Percentiles rank a stretch among this genome's conserved stretches.
Conservation (phyloP, 2,888 invertebrate genomes). For the Lithophane semibrunnea region DNA sequence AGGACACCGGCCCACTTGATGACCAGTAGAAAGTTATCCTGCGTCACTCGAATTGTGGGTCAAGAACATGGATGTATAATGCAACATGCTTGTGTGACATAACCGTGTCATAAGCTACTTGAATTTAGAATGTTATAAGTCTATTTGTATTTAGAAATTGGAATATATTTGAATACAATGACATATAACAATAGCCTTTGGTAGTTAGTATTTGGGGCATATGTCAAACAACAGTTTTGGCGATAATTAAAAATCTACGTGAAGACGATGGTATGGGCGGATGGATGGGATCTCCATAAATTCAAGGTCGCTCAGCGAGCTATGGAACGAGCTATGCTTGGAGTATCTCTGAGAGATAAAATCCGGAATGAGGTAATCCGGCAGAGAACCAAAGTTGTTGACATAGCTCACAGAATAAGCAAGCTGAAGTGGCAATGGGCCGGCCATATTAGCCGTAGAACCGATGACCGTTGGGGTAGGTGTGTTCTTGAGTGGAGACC, state of each 20-base stretch:
- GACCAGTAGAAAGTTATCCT: slow-evolving; percentile 70
- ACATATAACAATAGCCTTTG: neutral
- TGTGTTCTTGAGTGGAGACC: no score
- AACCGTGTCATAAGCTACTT: slow-evolving; percentile 24
- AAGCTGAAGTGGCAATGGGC: no score
- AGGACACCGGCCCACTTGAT: slow-evolving; percentile 47
- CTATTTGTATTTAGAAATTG: neutral
- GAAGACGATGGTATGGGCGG: neutral
- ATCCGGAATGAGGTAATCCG: no score
- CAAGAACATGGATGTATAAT: slow-evolving; percentile 70
- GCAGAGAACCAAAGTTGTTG: no score
- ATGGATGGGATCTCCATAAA: no score
- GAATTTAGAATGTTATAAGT: neutral
- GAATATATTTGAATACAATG: slow-evolving; percentile 21
- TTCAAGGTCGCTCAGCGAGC: no score
- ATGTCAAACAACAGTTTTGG: neutral
- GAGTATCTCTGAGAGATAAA: no score
- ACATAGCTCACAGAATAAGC: no score
- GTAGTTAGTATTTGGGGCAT: neutral
- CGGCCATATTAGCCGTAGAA: no score
- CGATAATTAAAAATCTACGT: neutral
- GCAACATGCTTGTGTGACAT: slow-evolving; percentile 63
- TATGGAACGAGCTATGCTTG: no score
- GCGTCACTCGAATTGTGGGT: slow-evolving; percentile 65
- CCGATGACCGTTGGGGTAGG: no score